Conservation (phyloP, 2,797 vertebrate species). For the Prunella strophiata region DNA sequence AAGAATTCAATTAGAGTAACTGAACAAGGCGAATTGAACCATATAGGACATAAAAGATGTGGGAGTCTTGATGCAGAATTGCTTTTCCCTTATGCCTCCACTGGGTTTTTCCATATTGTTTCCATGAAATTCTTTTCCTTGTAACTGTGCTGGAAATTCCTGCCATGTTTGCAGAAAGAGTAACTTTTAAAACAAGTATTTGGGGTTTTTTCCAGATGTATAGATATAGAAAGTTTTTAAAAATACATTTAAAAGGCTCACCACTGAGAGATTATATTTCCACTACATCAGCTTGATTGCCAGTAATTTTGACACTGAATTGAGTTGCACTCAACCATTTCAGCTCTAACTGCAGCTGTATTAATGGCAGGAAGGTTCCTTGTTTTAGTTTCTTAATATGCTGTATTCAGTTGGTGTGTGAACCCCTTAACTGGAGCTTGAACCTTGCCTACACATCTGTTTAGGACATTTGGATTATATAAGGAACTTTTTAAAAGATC, state of each 20-base stretch:
- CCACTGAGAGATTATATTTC: not conserved
- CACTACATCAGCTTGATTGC: not conserved
- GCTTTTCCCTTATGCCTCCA: not conserved
- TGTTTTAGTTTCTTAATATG: not conserved
- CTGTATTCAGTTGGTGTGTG: not conserved
- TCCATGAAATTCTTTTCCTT: not conserved
- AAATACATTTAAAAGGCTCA: not conserved
- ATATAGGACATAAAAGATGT: not conserved
- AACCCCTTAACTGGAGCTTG: not conserved
- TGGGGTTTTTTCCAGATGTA: not conserved
- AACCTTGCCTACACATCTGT: not conserved
- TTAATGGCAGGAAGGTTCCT: not conserved
- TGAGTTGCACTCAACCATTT: not conserved
- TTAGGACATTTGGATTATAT: not conserved
- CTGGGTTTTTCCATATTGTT: not conserved
- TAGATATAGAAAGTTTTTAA: not conserved
- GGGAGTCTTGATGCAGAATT: not conserved
- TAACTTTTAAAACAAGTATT: not conserved
- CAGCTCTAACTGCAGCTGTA: not conserved
- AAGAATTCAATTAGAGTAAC: constrained; percentile 29
- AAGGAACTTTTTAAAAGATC: not conserved
- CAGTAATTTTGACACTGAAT: not conserved
- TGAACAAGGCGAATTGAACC: not conserved
- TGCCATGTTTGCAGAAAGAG: not conserved
- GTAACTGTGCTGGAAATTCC: not conserved